Conservation (phyloP, 2,888 invertebrate genomes). For the Calameuta idolon region DNA sequence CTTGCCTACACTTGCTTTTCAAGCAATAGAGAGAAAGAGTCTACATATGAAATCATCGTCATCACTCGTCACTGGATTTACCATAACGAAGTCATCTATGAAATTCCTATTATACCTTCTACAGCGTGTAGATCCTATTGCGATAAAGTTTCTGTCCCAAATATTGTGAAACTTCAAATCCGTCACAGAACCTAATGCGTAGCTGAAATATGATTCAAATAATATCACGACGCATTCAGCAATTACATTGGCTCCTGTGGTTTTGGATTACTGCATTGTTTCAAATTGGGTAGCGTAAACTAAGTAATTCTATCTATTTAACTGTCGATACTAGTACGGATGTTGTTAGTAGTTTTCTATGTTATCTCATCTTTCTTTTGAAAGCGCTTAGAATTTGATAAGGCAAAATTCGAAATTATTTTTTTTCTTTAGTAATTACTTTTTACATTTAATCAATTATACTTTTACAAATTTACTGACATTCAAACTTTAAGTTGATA, state of each 20-base stretch:
- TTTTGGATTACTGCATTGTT: background rate
- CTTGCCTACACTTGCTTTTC: background rate
- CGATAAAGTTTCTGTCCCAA: background rate
- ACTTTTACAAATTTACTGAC: background rate
- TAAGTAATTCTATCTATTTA: background rate
- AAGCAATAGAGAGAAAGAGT: background rate
- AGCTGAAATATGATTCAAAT: background rate
- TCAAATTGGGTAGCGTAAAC: background rate
- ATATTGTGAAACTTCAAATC: background rate
- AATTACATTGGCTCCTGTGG: background rate
- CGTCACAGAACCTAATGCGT: background rate
- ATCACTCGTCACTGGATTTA: background rate
- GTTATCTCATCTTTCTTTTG: background rate
- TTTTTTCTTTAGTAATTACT: background rate
- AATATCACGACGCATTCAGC: background rate
- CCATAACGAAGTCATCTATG: background rate
- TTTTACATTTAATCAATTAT: background rate
- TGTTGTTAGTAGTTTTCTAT: background rate
- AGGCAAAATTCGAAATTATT: background rate
- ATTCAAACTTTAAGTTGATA: background rate
- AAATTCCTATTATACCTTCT: background rate
- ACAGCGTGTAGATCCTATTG: background rate
- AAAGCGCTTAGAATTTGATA: background rate
- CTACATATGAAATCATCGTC: background rate
- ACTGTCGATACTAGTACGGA: background rate